A percentile compares a stretch with the other conserved stretches of the same genome.
phyloP scores from a whole-genome alignment of 2,113 vertebrate genomes.

The Malurus cyaneus region DNA sequence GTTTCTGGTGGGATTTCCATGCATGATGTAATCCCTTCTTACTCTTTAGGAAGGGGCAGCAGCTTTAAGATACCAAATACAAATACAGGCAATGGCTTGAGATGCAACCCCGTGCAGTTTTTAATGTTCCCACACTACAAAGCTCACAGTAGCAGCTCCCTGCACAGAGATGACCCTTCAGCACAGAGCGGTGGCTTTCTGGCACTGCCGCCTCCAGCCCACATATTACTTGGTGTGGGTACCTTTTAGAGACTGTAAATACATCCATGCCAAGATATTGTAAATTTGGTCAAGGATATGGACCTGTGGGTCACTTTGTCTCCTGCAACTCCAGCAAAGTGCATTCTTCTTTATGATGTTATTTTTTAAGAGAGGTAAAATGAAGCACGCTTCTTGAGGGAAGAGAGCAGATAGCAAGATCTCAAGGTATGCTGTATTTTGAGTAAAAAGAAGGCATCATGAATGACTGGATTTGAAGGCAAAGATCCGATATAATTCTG shows the following conservation, averaged over 20 bases:
- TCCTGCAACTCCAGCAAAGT: background rate
- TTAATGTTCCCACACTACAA: background rate
- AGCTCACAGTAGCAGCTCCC: accelerated
- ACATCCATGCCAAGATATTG: background rate
- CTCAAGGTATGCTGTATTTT: background rate
- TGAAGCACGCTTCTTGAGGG: background rate
- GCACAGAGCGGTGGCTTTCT: background rate
- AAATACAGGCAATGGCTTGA: background rate
- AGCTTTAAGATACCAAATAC: background rate
- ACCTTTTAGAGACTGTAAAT: background rate
- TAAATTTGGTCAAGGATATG: background rate
- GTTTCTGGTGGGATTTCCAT: background rate
- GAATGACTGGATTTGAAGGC: slow-evolving; percentile 1
- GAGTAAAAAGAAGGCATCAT: background rate
- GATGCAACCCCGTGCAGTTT: background rate
- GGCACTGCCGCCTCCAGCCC: background rate
- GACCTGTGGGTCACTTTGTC: background rate
- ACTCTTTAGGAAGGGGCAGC: background rate
- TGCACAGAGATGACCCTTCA: background rate
- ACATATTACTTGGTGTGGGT: background rate
- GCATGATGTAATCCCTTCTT: background rate
- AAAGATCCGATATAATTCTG: background rate
- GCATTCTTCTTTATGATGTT: background rate
- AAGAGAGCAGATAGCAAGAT: background rate
- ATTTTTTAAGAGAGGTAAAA: background rate